Base-by-base conservation (phyloP, 2,888 invertebrate species). In the Xanthorhoe spadicearia region DNA sequence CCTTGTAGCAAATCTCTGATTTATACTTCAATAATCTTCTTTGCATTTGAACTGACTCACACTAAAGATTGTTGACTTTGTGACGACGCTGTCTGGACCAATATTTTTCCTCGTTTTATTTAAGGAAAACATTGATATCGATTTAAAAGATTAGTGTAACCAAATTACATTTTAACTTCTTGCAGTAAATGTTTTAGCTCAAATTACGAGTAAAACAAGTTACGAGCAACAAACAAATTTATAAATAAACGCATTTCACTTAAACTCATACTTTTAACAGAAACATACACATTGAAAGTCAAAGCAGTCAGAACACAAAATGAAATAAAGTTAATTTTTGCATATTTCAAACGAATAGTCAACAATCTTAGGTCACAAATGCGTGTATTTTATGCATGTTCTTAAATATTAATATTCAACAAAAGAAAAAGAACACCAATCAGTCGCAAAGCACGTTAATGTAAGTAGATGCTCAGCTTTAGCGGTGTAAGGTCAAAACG, bases 401-500 rank as follows among this genome's bases (percentile, higher is more conserved):
- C 4, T 23, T 23, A 23, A 3, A 23, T 23, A 17, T 17, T 1
- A 15, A 48, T 48, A 17, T 7, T 10, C 13, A 15, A 57, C 58
- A 35, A 66, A 32, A 68, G 68, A 72, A 70, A 65, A 74, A 73
- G 78, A 75, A 77, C 74, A 77, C 74, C 8, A 35, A 53, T 57
- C 35, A 18, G 13, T 49, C 50, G 4, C 13, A 35, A 58, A 53
- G 48, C 54, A 65, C 54, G 64, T 61, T 49, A 28, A 48, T 46
- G 43, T 69, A 64, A 64, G 49, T 69, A 62, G 23, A 64, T 66
- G 49, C 52, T 28, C 15, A 38, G 35, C 49, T 57, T 46, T 64
- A 64, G 60, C 62, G 51, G 66, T 74, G 75, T 82, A 83, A 85
- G 85, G 85, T 84, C 85, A 82, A 75, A 79, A 66, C 69, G 67